These are phyloP conservation scores for Tiaroga cobitis DNA, from an alignment of 2,797 vertebrate species.

Conservation along the genomic window DNA sequence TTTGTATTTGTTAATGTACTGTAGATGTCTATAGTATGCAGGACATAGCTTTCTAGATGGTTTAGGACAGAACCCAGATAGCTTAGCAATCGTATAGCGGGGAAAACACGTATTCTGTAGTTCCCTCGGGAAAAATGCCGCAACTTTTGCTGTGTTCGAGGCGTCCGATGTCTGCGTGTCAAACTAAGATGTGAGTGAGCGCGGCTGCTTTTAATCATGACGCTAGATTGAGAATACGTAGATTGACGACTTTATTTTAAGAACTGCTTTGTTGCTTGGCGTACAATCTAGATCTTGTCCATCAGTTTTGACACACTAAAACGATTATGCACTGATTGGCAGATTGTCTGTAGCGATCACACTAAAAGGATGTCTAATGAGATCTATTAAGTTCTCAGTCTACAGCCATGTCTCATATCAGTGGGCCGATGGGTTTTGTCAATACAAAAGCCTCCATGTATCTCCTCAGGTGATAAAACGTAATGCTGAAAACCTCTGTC, in stretches of 20 bases:
- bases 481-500: conserved; percentile 73
- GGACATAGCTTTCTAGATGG: conserved; percentile 36
- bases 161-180: conserved; percentile 12
- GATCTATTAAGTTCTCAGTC: conserved; percentile 1
- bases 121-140: conserved; percentile 17
- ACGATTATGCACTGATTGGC: conserved; percentile 32
- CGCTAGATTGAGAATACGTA: conserved; percentile 21
- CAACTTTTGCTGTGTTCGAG: not conserved
- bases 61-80: conserved; percentile 39
- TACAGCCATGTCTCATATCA: conserved; percentile 31
- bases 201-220: conserved; percentile 9
- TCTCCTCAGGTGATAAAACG: conserved; percentile 81
- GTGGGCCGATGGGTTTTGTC: conserved; percentile 70
- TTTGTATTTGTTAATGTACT: conserved; percentile 32
- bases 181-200: conserved; percentile 10
- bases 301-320: conserved; percentile 49
- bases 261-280: conserved; percentile 51
- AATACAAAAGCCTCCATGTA: conserved; percentile 77
- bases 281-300: conserved; percentile 51
- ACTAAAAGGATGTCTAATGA: conserved; percentile 40
- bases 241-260: conserved; percentile 27
- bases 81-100: conserved; percentile 30
- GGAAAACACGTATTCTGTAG: conserved; percentile 32
- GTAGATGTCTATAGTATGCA: conserved; percentile 44
- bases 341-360: conserved; percentile 37